Conservation (phyloP, 2,797 vertebrate species). For the Sebastes matsubarae region DNA sequence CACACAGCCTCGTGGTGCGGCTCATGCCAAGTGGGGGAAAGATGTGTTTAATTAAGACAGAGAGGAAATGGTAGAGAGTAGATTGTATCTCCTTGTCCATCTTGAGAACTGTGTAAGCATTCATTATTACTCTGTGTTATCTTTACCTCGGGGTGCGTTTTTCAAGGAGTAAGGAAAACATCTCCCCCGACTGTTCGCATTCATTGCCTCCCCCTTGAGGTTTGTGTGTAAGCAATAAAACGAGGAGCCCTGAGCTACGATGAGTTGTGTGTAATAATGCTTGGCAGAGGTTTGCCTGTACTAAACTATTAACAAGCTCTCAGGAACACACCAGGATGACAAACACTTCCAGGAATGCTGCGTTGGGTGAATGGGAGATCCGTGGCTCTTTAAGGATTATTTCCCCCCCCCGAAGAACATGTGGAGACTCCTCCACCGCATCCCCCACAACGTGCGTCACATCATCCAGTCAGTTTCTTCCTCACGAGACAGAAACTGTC, state of each 20-base stretch:
- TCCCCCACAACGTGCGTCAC: conserved; percentile 60
- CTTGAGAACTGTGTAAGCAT: conserved; percentile 8
- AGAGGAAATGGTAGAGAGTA: conserved; percentile 31
- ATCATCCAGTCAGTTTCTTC: conserved; percentile 61
- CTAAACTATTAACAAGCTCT: conserved; percentile 67
- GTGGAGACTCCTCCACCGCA: conserved; percentile 52
- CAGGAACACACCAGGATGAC: conserved; percentile 56
- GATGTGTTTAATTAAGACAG: conserved; percentile 52
- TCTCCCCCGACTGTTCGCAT: conserved; percentile 45
- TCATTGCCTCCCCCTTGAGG: conserved; percentile 30
- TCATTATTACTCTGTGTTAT: conserved; percentile 40
- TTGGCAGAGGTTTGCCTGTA: conserved; percentile 46
- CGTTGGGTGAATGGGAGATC: conserved; percentile 56
- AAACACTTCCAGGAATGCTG: conserved; percentile 65
- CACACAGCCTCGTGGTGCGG: not conserved
- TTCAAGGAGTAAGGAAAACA: conserved; percentile 45
- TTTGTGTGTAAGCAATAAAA: conserved; percentile 51
- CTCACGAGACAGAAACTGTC: conserved; percentile 23
- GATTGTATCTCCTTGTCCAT: conserved; percentile 26
- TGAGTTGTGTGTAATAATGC: conserved; percentile 39
- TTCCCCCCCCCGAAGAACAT: conserved; percentile 4
- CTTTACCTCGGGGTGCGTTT: conserved; percentile 44
- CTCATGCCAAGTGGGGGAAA: conserved; percentile 37
- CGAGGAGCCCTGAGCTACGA: conserved; percentile 13
- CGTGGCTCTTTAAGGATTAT: conserved; percentile 49